Evolutionary conservation across 1,140 invertebrate genomes (phyloP), one percentile per base, ranked within the genome.

Genomic region (Cydia amplana): DNA sequence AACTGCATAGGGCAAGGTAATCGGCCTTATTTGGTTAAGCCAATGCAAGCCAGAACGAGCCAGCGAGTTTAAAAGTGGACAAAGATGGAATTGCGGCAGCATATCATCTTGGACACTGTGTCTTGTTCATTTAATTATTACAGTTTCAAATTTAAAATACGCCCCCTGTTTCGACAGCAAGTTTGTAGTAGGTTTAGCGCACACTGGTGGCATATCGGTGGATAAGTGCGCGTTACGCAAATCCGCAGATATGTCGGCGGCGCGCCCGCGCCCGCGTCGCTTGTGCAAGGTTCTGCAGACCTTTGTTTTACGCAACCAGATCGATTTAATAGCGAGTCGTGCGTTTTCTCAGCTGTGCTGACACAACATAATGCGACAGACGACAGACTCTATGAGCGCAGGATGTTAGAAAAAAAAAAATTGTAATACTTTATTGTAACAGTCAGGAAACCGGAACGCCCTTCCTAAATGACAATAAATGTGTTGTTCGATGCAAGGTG

Each of bases 171-270:
- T 60, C 55, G 55, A 60, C n/a, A 23, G 55, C 10, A 23, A 23
- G 55, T 23, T 60, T 12, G 55, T 60, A 60, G 55, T 60, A 9
- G 20, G 55, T 60, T 60, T 60, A 60, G 55, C 55, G 91, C 88
- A 86, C 85, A 90, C 83, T 86, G 86, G 79, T 84, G 79, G 82
- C 80, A 85, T 90, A 89, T 91, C 85, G 85, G 85, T 86, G 90
- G 90, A 93, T 93, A 93, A 93, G 88, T 91, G 88, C 87, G 87
- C 83, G 88, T 93, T 93, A 93, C 91, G 91, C 90, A 93, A 93
- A 93, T 90, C 89, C 85, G 89, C 88, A 93, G 89, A 93, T 93
- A 93, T 93, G 89, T 91, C 85, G 89, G 86, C 86, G 76, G 86
- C 74, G 74, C 74, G 73, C 18, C 60, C 84, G 88, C 89, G 84